Evolutionary conservation across 2,888 invertebrate genomes (phyloP).

Genomic region (Lysandra coridon): DNA sequence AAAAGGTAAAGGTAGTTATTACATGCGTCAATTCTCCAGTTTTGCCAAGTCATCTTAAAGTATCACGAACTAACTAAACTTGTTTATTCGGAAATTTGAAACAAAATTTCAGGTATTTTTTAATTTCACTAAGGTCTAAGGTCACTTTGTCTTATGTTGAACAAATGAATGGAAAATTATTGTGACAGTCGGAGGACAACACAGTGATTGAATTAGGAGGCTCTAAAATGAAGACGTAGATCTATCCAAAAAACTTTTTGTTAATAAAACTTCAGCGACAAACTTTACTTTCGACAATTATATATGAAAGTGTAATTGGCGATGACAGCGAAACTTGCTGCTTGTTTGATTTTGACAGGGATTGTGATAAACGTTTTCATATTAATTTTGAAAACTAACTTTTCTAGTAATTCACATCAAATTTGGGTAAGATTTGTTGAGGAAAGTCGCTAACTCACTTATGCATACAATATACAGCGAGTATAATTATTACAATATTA

Average conservation of each 20-base stretch:
- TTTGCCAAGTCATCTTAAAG: not conserved
- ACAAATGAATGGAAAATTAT: not conserved
- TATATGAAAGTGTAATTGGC: not conserved
- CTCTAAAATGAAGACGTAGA: not conserved
- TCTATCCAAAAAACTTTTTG: not conserved
- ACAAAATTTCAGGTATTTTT: not conserved
- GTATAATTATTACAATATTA: too few relatives aligned
- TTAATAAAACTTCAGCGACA: not conserved
- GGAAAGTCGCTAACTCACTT: too few relatives aligned
- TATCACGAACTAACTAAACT: too few relatives aligned
- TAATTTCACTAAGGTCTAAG: not conserved
- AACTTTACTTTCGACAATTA: not conserved
- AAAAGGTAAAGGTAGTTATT: too few relatives aligned
- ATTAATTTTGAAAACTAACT: not conserved
- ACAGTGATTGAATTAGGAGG: not conserved
- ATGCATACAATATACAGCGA: too few relatives aligned
- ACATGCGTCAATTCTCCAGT: too few relatives aligned
- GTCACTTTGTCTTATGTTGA: not conserved
- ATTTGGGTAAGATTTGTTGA: not conserved
- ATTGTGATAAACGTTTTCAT: not conserved
- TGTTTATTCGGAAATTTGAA: not conserved
- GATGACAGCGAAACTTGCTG: not conserved
- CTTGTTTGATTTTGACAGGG: not conserved
- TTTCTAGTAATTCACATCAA: not conserved
- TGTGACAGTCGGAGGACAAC: constrained; percentile 5